A percentile compares a stretch with the other conserved stretches of the same genome.
Conservation (phyloP, 2,797 vertebrate genomes). For the Phalloptychus januarius region DNA sequence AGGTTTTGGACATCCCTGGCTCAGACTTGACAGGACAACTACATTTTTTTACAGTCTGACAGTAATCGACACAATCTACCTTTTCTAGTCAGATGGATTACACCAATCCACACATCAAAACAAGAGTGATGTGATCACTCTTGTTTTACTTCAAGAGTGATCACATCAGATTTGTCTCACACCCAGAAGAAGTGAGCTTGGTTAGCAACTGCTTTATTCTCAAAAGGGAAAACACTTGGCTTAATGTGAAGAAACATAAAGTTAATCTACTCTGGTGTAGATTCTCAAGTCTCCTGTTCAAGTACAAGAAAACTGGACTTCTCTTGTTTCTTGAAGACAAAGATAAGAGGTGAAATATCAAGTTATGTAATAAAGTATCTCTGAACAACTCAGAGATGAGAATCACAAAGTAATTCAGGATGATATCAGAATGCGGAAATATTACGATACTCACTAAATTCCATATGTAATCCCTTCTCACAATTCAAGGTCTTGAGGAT, state of each 20-base stretch:
- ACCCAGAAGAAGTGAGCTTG: background rate
- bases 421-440: background rate
- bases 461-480: background rate
- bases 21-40: background rate
- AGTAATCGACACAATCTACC: background rate
- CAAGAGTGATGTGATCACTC: too few relatives aligned
- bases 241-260: slow-evolving; percentile 1
- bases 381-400: background rate
- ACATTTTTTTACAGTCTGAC: background rate
- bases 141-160: background rate
- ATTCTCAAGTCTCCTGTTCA: background rate
- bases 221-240: background rate
- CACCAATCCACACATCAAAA: too few relatives aligned
- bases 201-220: background rate
- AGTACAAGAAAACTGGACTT: background rate
- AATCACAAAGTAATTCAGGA: background rate
- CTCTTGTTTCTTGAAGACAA: background rate
- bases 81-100: background rate
- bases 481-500: background rate
- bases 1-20: background rate
- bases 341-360: background rate
- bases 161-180: background rate
- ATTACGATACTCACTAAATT: background rate
- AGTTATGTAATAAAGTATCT: background rate
- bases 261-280: background rate